These are phyloP conservation scores for Ceratosolen solmsi DNA, from an alignment of 1,140 invertebrate genomes.

Conservation along the genomic window DNA sequence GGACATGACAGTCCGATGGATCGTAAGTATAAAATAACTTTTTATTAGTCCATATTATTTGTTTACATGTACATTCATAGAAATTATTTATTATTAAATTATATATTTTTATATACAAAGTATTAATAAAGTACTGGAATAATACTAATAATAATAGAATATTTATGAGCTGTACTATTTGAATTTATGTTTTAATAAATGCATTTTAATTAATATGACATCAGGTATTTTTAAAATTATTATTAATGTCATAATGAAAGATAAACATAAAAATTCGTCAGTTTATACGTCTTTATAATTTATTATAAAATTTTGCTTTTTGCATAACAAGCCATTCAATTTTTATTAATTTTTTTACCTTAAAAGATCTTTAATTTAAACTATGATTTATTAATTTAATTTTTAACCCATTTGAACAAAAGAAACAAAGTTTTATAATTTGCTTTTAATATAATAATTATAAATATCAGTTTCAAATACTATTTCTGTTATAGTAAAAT, in stretches of 20 bases:
- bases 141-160: not conserved
- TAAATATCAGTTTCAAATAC: too few species aligned
- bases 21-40: conserved; percentile 37
- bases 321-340: too few species aligned
- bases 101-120: conserved; percentile 36
- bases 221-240: not conserved
- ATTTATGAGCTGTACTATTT: conserved; percentile 11
- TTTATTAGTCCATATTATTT: not conserved
- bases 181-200: conserved; percentile 9
- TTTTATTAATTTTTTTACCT: too few species aligned
- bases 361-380: too few species aligned
- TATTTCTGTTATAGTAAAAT: too few species aligned
- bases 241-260: not conserved
- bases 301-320: not conserved
- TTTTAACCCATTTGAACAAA: too few species aligned
- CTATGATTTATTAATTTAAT: too few species aligned
- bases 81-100: conserved; percentile 24
- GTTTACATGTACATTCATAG: conserved; percentile 18
- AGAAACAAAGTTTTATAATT: too few species aligned
- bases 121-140: not conserved
- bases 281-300: not conserved
- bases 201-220: not conserved
- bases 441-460: too few species aligned
- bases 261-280: not conserved
- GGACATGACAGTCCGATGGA: conserved; percentile 42